A percentile compares a stretch with the other conserved stretches of the same genome.
phyloP scores from a whole-genome alignment of 2,888 invertebrate genomes.

The Kuschelorhynchus macadamiae region DNA sequence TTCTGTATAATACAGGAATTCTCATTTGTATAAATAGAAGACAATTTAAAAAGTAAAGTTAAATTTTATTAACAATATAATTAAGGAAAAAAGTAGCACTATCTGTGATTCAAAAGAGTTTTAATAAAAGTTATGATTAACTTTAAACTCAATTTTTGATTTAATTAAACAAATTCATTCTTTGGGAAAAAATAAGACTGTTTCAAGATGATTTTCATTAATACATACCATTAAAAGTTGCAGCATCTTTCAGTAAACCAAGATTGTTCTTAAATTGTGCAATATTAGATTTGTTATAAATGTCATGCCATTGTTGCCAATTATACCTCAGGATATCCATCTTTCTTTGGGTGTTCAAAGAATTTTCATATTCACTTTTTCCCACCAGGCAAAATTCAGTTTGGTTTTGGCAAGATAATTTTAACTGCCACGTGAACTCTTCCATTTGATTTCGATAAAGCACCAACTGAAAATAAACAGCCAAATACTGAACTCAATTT shows the following conservation, averaged over 20 bases:
- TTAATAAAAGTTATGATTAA: too few species aligned
- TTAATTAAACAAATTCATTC: too few species aligned
- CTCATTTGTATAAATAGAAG: too few species aligned
- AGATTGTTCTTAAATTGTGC: conserved; percentile 55
- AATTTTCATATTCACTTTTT: conserved; percentile 53
- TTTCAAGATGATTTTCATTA: neutral
- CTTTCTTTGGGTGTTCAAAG: conserved; percentile 55
- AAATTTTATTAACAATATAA: too few species aligned
- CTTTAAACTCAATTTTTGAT: too few species aligned
- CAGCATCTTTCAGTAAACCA: conserved; percentile 57
- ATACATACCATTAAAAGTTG: conserved; percentile 57
- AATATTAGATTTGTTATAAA: conserved; percentile 40
- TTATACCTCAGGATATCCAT: conserved; percentile 51
- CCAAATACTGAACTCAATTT: conserved; percentile 9
- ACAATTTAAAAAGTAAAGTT: too few species aligned
- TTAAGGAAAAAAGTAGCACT: too few species aligned
- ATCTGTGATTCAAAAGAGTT: too few species aligned
- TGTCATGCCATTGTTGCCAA: conserved; percentile 60
- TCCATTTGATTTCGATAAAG: conserved; percentile 46
- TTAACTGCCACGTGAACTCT: conserved; percentile 35
- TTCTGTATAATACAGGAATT: too few species aligned
- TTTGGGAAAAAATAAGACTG: too few species aligned
- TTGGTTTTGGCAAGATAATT: conserved; percentile 43
- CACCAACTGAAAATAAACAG: conserved; percentile 7
- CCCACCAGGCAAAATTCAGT: conserved; percentile 32